A percentile compares a stretch with the other conserved stretches of the same genome.
These are phyloP conservation scores for Cotesia chilonis DNA, from an alignment of 1,140 invertebrate species.

Conservation along the genomic window DNA sequence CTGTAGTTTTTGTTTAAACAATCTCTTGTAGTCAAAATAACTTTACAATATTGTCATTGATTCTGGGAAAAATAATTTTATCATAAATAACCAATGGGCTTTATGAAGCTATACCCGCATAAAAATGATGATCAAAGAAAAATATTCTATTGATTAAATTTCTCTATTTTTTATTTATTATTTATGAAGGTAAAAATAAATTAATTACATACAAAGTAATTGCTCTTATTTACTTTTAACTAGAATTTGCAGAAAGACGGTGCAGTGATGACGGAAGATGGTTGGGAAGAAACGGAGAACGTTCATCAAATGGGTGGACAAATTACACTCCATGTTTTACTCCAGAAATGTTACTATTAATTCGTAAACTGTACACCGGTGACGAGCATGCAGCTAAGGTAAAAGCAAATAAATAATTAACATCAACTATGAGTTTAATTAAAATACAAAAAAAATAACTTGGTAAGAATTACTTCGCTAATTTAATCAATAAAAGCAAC, in stretches of 20 bases:
- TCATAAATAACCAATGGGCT: too few species aligned
- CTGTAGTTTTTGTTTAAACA: too few species aligned
- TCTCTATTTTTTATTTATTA: too few species aligned
- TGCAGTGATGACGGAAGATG: constrained; percentile 80
- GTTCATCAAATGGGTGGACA: constrained; percentile 76
- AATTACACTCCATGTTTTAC: constrained; percentile 88
- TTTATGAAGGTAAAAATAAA: background rate
- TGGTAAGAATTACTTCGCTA: background rate
- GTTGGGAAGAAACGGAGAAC: constrained; percentile 67
- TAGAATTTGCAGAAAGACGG: constrained; percentile 78
- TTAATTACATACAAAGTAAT: background rate
- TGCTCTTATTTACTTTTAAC: constrained; percentile 31
- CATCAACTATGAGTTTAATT: background rate
- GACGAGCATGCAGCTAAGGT: constrained; percentile 62
- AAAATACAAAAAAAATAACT: background rate
- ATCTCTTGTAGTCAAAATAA: too few species aligned
- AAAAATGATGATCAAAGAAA: too few species aligned
- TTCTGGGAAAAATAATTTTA: too few species aligned
- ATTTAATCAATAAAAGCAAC: too few species aligned
- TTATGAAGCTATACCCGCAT: too few species aligned
- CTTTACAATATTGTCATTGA: too few species aligned
- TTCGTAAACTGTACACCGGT: constrained; percentile 70
- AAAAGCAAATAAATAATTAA: background rate
- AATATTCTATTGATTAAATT: too few species aligned
- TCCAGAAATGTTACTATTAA: constrained; percentile 74